A percentile compares a stretch with the other conserved stretches of the same genome.
These are phyloP conservation scores for Helicoverpa zea DNA, from an alignment of 1,140 invertebrate species.

Conservation along the genomic window DNA sequence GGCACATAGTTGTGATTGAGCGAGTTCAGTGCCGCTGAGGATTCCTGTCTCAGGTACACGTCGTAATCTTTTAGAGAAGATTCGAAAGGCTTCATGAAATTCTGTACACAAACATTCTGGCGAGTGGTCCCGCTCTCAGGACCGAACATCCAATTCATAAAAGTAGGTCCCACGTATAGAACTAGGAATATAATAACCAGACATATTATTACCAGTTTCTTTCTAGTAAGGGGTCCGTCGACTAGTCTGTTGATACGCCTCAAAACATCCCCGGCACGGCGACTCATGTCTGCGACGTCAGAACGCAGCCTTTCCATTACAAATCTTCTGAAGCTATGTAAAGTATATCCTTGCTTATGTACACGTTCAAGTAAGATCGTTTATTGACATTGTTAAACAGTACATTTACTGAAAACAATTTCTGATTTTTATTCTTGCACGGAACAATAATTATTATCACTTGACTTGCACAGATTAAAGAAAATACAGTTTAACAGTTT, in stretches of 20 bases:
- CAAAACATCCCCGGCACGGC: slow-evolving; percentile 77
- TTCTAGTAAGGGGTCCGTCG: slow-evolving; percentile 89
- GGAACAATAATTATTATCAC: slow-evolving; percentile 37
- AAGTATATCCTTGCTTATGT: slow-evolving; percentile 6
- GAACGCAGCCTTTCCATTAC: slow-evolving; percentile 75
- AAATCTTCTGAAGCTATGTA: slow-evolving; percentile 43
- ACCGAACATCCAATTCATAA: slow-evolving; percentile 89
- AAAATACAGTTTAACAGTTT: no score
- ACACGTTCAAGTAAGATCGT: slow-evolving; percentile 56
- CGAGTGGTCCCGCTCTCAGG: slow-evolving; percentile 83
- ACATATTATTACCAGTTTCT: slow-evolving; percentile 89
- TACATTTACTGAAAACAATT: slow-evolving; percentile 47
- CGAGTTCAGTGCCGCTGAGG: slow-evolving; percentile 82
- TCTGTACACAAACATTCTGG: slow-evolving; percentile 89
- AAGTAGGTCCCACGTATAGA: slow-evolving; percentile 89
- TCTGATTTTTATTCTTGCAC: slow-evolving; percentile 34
- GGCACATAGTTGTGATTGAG: slow-evolving; percentile 89
- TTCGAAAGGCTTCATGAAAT: slow-evolving; percentile 88
- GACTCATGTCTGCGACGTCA: slow-evolving; percentile 74
- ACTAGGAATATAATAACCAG: slow-evolving; percentile 88
- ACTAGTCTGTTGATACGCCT: slow-evolving; percentile 87
- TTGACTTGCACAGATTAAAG: slow-evolving; percentile 39
- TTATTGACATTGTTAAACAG: slow-evolving; percentile 60
- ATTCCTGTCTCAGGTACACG: slow-evolving; percentile 89
- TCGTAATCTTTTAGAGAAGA: slow-evolving; percentile 89